Evolutionary conservation across 2,888 invertebrate genomes (phyloP).

Genomic region (Lathronympha strigana): DNA sequence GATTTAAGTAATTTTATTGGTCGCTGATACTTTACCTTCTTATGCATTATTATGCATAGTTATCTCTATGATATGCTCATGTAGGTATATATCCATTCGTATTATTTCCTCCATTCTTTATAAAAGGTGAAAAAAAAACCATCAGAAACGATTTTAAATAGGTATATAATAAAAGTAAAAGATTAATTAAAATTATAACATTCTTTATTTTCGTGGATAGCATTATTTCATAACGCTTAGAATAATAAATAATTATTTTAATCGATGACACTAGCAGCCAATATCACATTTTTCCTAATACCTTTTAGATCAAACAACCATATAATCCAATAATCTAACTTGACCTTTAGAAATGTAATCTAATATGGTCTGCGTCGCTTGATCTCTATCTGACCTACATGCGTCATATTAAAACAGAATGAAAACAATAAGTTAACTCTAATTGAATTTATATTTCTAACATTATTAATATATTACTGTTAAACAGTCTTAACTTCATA

Average conservation of each 20-base stretch:
- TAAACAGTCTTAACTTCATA: no score
- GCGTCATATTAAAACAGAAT: conserved; percentile 3
- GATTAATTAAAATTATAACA: conserved; percentile 7
- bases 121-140: not conserved
- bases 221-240: conserved; percentile 36
- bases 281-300: conserved; percentile 39
- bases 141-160: not conserved
- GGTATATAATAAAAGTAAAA: not conserved
- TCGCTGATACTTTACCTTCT: no score
- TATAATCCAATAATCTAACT: not conserved
- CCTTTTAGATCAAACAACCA: conserved; percentile 26
- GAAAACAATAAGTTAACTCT: no score
- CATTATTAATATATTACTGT: no score
- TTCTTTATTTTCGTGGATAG: conserved; percentile 9
- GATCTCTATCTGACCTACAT: conserved; percentile 31
- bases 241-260: conserved; percentile 22
- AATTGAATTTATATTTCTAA: no score
- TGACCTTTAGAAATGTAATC: conserved; percentile 26
- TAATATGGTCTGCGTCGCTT: conserved; percentile 28
- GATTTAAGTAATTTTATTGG: not conserved
- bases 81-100: no score
- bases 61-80: no score
- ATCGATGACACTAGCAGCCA: conserved; percentile 38
- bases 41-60: no score
- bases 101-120: no score